phyloP scores from a whole-genome alignment of 2,888 invertebrate species.

The Rhyacophila evoluta region DNA sequence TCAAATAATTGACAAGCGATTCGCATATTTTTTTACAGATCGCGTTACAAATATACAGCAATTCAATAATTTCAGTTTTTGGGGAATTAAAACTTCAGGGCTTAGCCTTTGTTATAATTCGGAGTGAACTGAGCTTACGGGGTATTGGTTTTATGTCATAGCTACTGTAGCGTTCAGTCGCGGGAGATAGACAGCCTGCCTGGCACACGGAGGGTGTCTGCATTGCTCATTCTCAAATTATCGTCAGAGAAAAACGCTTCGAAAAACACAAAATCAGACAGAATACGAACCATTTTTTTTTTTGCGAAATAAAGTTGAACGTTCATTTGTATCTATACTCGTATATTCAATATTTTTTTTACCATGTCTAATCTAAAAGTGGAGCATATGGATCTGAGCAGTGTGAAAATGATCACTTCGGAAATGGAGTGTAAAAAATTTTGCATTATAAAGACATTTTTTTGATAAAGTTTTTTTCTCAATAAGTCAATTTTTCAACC shows the following conservation, averaged over 20 bases:
- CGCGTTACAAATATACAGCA: not conserved
- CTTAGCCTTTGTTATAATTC: not conserved
- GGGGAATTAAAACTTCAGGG: not conserved
- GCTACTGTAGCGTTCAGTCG: not conserved
- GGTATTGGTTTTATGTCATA: not conserved
- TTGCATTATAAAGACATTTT: too few species aligned
- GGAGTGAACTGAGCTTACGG: not conserved
- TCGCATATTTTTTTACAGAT: not conserved
- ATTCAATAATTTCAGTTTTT: not conserved
- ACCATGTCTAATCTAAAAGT: too few species aligned
- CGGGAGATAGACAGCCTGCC: slow-evolving; percentile 22
- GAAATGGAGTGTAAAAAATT: too few species aligned
- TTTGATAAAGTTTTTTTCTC: too few species aligned
- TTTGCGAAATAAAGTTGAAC: too few species aligned
- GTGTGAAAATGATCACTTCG: too few species aligned
- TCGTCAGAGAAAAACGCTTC: not conserved
- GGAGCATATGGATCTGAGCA: too few species aligned
- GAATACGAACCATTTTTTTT: too few species aligned
- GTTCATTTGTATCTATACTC: too few species aligned
- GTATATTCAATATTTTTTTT: too few species aligned
- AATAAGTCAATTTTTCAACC: too few species aligned
- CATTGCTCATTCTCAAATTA: not conserved
- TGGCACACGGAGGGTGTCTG: slow-evolving; percentile 13
- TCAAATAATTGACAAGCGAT: not conserved
- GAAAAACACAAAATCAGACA: not conserved